These are phyloP conservation scores for Drusus annulatus DNA, from an alignment of 1,140 invertebrate species.

Conservation along the genomic window DNA sequence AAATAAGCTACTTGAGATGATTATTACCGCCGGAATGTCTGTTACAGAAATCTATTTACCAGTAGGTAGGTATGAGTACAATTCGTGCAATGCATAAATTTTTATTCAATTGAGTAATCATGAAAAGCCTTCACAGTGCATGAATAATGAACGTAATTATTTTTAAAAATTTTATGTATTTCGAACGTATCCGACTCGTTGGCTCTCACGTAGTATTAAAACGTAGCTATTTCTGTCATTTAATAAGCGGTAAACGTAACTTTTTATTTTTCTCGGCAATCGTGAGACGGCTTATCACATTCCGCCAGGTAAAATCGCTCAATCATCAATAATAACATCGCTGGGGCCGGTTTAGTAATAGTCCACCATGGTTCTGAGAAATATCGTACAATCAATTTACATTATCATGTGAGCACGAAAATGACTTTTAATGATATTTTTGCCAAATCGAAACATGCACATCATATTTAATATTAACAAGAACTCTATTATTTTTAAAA, in stretches of 20 bases:
- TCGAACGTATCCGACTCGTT: slow-evolving; percentile 13
- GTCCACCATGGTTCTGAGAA: too few relatives aligned
- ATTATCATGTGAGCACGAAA: too few relatives aligned
- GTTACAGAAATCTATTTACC: too few relatives aligned
- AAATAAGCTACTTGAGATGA: too few relatives aligned
- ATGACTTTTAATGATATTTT: too few relatives aligned
- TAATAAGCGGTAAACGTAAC: slow-evolving; percentile 24
- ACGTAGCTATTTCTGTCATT: slow-evolving; percentile 18
- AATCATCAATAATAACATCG: slow-evolving; percentile 21
- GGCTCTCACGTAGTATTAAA: slow-evolving; percentile 9
- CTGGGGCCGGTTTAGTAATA: not conserved
- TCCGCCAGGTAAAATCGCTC: slow-evolving; percentile 34
- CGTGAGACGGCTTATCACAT: not conserved
- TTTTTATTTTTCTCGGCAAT: slow-evolving; percentile 12
- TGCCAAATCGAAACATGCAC: too few relatives aligned
- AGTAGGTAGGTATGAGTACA: too few relatives aligned
- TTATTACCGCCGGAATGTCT: too few relatives aligned
- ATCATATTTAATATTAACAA: too few relatives aligned
- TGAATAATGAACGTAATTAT: not conserved
- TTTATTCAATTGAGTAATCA: not conserved
- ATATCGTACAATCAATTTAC: too few relatives aligned
- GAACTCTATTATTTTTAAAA: too few relatives aligned
- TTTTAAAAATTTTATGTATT: not conserved
- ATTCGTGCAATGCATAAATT: not conserved
- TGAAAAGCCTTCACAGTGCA: not conserved